Percentiles rank a stretch among this genome's conserved stretches.
phyloP scores from a whole-genome alignment of 2,797 vertebrate species.

The Scolopax bukidnonensis region DNA sequence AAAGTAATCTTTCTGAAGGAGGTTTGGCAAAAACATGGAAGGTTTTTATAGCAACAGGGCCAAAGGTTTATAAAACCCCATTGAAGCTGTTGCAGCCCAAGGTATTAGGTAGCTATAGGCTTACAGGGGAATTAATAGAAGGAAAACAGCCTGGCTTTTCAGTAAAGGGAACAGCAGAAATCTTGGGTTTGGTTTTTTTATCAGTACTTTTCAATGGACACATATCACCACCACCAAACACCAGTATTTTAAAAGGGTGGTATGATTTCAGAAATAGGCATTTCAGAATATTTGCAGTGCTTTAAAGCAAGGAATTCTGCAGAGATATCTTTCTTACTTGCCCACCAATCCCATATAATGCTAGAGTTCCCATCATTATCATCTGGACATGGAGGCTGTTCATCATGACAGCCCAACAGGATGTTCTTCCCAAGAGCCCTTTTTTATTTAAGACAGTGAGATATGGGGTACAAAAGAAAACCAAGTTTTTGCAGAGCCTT shows the following conservation, averaged over 20 bases:
- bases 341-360: background rate
- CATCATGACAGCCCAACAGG: accelerated
- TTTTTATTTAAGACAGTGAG: background rate
- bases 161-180: background rate
- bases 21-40: slow-evolving; percentile 46
- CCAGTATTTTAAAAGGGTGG: background rate
- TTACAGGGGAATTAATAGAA: slow-evolving; percentile 9
- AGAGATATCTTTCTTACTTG: background rate
- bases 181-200: background rate
- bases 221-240: background rate
- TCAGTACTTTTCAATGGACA: background rate
- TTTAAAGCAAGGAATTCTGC: background rate
- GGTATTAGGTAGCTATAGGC: slow-evolving; percentile 28
- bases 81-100: background rate
- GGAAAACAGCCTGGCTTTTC: background rate
- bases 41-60: slow-evolving; percentile 33
- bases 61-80: slow-evolving; percentile 56
- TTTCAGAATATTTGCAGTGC: background rate
- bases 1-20: slow-evolving; percentile 45
- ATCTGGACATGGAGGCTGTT: background rate
- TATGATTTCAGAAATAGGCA: background rate
- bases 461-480: background rate
- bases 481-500: background rate
- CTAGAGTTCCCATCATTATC: background rate
- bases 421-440: background rate